Conservation (phyloP, 1,140 invertebrate species). For the Drosophila tani region DNA sequence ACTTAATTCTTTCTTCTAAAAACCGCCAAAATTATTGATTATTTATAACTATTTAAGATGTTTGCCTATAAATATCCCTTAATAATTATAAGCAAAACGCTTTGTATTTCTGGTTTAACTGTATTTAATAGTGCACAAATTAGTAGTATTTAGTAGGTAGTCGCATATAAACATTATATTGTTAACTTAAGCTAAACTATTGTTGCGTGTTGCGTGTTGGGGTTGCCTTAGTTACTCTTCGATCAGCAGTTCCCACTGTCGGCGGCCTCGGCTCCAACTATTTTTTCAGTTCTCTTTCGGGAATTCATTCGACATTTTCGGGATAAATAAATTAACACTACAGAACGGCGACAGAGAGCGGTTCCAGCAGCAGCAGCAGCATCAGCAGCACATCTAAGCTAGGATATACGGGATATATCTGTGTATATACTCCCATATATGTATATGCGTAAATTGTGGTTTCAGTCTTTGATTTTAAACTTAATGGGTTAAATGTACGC, state of each 20-base stretch:
- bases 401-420: slow-evolving; percentile 27
- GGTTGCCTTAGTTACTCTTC: slow-evolving; percentile 11
- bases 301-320: slow-evolving; percentile 23
- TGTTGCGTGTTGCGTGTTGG: slow-evolving; percentile 24
- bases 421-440: slow-evolving; percentile 18
- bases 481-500: slow-evolving; percentile 65
- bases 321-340: slow-evolving; percentile 72
- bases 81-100: neutral
- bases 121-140: slow-evolving; percentile 77
- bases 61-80: neutral
- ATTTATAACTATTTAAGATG: neutral
- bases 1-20: no score
- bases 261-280: slow-evolving; percentile 8
- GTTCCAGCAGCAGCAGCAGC: slow-evolving; percentile 18
- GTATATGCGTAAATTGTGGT: slow-evolving; percentile 52
- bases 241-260: slow-evolving; percentile 9
- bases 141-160: slow-evolving; percentile 74
- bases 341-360: slow-evolving; percentile 33
- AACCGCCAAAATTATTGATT: no score
- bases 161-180: slow-evolving; percentile 61
- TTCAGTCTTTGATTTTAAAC: slow-evolving; percentile 76
- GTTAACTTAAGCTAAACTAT: slow-evolving; percentile 46
- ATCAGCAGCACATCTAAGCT: slow-evolving; percentile 54
- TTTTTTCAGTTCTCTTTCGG: slow-evolving; percentile 8
- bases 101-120: slow-evolving; percentile 45